These are phyloP conservation scores for Littorina saxatilis DNA, from an alignment of 1,140 invertebrate species.

Conservation along the genomic window DNA sequence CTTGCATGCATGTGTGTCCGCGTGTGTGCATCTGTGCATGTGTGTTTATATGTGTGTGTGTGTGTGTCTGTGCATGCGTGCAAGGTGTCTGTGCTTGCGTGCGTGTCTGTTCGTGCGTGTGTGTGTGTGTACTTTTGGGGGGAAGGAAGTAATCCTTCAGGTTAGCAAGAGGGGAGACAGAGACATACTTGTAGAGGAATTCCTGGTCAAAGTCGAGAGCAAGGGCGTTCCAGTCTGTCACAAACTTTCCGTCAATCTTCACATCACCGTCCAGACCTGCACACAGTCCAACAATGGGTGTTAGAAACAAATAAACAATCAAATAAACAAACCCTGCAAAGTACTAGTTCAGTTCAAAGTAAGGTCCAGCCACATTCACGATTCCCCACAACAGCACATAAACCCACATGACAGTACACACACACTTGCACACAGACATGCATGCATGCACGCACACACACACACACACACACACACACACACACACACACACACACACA, in stretches of 20 bases:
- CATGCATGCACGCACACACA: too few species aligned
- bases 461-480: background rate
- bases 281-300: slow-evolving; percentile 5
- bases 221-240: slow-evolving; percentile 77
- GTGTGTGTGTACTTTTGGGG: too few species aligned
- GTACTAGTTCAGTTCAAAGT: too few species aligned
- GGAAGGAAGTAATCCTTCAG: too few species aligned
- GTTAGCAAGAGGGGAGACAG: too few species aligned
- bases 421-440: too few species aligned
- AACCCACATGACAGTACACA: slow-evolving; percentile 10
- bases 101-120: too few species aligned
- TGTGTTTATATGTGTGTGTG: background rate
- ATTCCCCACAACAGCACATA: too few species aligned
- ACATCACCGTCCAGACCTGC: slow-evolving; percentile 75
- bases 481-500: background rate
- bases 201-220: slow-evolving; percentile 78
- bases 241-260: slow-evolving; percentile 71
- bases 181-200: slow-evolving; percentile 64
- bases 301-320: too few species aligned
- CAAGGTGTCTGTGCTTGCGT: too few species aligned
- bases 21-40: background rate
- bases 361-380: too few species aligned
- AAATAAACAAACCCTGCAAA: too few species aligned
- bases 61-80: background rate
- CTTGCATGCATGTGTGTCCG: background rate